Evolutionary conservation across 2,888 invertebrate species (phyloP).

Genomic region (Drosophila neotestacea): DNA sequence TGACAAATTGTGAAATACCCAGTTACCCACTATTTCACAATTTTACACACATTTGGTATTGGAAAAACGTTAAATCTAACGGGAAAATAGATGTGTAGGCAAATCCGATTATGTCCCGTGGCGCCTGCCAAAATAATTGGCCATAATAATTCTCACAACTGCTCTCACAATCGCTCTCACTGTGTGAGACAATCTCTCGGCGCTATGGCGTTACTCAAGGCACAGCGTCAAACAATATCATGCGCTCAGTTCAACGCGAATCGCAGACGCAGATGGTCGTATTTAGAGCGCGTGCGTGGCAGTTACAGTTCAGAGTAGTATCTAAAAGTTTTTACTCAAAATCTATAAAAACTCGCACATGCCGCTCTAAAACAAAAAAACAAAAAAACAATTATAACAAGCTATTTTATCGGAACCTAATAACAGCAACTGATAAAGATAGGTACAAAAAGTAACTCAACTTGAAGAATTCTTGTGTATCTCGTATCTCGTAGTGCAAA

Average conservation of each 20-base stretch:
- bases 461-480: slow-evolving; percentile 22
- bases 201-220: slow-evolving; percentile 37
- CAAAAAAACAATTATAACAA: slow-evolving; percentile 34
- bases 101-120: slow-evolving; percentile 21
- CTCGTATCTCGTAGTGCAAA: slow-evolving; percentile 32
- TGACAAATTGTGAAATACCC: no score
- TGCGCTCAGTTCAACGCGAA: slow-evolving; percentile 72
- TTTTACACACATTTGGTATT: no score
- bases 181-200: slow-evolving; percentile 33
- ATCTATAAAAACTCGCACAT: slow-evolving; percentile 21
- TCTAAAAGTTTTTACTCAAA: slow-evolving; percentile 14
- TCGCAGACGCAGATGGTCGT: slow-evolving; percentile 70
- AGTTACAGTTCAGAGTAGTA: slow-evolving; percentile 18
- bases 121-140: slow-evolving; percentile 63
- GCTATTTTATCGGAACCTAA: slow-evolving; percentile 45
- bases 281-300: slow-evolving; percentile 63
- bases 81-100: no score
- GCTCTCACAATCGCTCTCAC: background rate
- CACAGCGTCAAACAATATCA: slow-evolving; percentile 32
- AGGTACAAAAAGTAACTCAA: slow-evolving; percentile 29
- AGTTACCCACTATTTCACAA: no score
- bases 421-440: slow-evolving; percentile 45
- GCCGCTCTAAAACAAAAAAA: slow-evolving; percentile 21
- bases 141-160: slow-evolving; percentile 17
- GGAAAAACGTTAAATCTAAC: no score